Evolutionary conservation across 2,797 vertebrate species (phyloP), one percentile per base, ranked within the genome.

Genomic region (Clarias laeviceps): DNA sequence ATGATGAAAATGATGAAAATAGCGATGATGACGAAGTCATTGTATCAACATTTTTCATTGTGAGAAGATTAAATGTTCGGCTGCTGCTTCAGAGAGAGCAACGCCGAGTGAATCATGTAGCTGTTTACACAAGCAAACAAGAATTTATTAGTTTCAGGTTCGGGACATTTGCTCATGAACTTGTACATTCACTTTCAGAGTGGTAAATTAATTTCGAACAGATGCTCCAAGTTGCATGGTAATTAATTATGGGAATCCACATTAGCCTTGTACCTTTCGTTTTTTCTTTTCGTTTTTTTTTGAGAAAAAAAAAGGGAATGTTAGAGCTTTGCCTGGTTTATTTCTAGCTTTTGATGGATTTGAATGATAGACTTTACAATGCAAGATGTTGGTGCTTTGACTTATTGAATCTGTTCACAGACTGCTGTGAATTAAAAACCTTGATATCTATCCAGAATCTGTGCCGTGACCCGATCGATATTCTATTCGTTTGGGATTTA

Each of bases 91-190:
- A 22, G 59, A 81, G 40, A 40, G 59, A 81, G 40, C 22, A 54
- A 54, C 32, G 2, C 40, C 22, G 29, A 64, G 24, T 76, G 69
- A 73, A 27, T 85, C 68, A 37, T 59, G 12, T 74, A 17, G 15
- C 78, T 80, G 37, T 81, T 82, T 81, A 22, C 40, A 73, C 1
- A 7, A 61, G 50, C 29, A 73, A 85, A 80, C 78, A 80, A 56
- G 12, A 81, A 34, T 17, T 9, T 73, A 9, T 34, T 45, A n/a
- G 56, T 72, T 62, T n/a, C 54, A 57, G 64, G 20, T 62, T 62
- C 62, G 40, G 68, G 69, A 74, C 40, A 45, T 65, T 29, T 54
- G 34, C 22, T 79, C 54, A 64, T 80, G 65, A 61, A 59, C 65
- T 24, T 70, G 37, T 32, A 24, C n/a, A 78, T 17, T 37, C 32